A percentile compares a stretch with the other conserved stretches of the same genome.
phyloP scores from a whole-genome alignment of 2,113 vertebrate species.

The Dunckerocampus dactyliophorus region DNA sequence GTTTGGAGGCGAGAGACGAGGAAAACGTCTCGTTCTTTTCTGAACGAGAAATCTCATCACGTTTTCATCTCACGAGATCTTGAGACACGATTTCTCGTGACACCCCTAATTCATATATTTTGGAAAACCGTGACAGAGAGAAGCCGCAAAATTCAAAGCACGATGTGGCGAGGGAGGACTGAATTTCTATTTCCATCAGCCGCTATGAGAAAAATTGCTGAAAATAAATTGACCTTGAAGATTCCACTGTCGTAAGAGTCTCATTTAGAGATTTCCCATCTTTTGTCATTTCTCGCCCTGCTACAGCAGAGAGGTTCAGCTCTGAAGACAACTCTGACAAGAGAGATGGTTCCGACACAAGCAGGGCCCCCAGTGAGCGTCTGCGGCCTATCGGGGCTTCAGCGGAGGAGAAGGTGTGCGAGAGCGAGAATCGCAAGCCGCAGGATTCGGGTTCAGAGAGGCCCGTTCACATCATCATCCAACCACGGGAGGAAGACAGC shows the following conservation, averaged over 20 bases:
- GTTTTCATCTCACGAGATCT: too few relatives aligned
- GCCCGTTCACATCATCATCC: slow-evolving; percentile 71
- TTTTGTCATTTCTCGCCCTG: slow-evolving; percentile 19
- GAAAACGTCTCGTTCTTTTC: too few relatives aligned
- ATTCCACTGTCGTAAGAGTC: neutral
- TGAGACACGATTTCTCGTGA: too few relatives aligned
- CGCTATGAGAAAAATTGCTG: too few relatives aligned
- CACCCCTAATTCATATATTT: too few relatives aligned
- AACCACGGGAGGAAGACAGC: slow-evolving; percentile 53
- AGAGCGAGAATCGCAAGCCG: slow-evolving; percentile 46
- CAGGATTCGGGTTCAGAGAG: slow-evolving; percentile 50
- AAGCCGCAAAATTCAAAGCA: too few relatives aligned
- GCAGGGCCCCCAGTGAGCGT: slow-evolving; percentile 52
- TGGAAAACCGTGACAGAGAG: too few relatives aligned
- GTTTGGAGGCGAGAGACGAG: too few relatives aligned
- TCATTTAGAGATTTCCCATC: neutral
- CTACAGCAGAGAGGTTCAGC: slow-evolving; percentile 40
- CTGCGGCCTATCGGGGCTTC: slow-evolving; percentile 72
- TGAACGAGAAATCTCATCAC: too few relatives aligned
- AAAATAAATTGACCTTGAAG: too few relatives aligned
- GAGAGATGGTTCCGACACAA: slow-evolving; percentile 52
- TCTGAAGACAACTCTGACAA: slow-evolving; percentile 35
- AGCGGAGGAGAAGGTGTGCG: slow-evolving; percentile 60
- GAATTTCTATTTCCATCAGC: too few relatives aligned
- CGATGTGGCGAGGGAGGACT: too few relatives aligned